These are phyloP conservation scores for Emydura subglobosa DNA, from an alignment of 2,113 vertebrate genomes.

Conservation along the genomic window DNA sequence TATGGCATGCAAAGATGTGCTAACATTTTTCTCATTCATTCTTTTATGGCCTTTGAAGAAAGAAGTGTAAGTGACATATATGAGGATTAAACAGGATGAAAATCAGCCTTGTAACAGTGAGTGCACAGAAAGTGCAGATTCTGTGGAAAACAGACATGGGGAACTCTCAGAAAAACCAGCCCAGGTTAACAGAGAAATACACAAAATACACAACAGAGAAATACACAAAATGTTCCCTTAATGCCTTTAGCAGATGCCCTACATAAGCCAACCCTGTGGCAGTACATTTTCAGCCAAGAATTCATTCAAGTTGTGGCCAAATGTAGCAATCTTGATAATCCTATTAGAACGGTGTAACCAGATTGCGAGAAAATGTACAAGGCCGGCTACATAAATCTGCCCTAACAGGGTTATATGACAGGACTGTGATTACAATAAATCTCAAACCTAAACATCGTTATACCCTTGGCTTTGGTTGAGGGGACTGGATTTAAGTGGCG, in stretches of 20 bases:
- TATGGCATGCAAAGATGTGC: neutral
- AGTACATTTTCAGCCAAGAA: neutral
- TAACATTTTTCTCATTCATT: neutral
- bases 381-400: neutral
- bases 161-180: neutral
- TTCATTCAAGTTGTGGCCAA: neutral
- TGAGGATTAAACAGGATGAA: neutral
- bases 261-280: neutral
- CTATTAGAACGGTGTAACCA: constrained; percentile 12
- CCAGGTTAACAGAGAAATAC: neutral
- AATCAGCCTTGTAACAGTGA: neutral
- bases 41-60: rapidly evolving
- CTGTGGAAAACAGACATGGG: neutral
- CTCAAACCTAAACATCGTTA: constrained; percentile 13
- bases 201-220: neutral
- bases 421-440: neutral
- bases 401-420: neutral
- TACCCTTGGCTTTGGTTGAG: neutral
- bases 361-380: neutral
- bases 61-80: neutral
- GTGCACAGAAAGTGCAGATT: neutral
- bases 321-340: neutral
- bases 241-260: neutral
- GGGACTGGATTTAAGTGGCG: neutral
- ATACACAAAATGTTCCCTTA: neutral